Evolutionary conservation across 1,140 invertebrate species (phyloP), one percentile per base, ranked within the genome.

Genomic region (Drosophila sturtevanti): DNA sequence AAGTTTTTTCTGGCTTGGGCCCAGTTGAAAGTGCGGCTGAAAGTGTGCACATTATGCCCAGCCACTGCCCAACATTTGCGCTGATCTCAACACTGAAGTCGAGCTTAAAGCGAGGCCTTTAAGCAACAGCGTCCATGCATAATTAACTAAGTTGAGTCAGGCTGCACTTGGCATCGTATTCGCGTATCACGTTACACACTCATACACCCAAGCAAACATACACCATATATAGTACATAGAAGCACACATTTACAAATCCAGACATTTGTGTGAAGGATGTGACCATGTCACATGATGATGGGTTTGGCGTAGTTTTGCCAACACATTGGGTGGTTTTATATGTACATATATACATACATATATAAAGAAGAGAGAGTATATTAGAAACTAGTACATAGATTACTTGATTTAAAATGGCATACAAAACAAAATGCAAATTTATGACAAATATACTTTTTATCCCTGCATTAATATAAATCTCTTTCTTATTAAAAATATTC

Each of bases 221-320:
- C 34, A 73, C 55, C 41, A 24, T 24, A 24, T 31, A 31, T 31
- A 7, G n/a, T n/a, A n/a, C n/a, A n/a, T n/a, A n/a, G n/a, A n/a
- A n/a, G n/a, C 55, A 51, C 55, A 75, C 68, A 34, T n/a, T 38
- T 16, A 69, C 52, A 65, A 35, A 38, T 31, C 21, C 14, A 48
- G 77, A 63, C 68, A 73, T 65, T 65, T 81, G 55, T 74, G 65
- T 84, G 84, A 87, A 89, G 84, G 84, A 89, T 89, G 77, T 84
- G 79, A 84, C 85, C 84, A 89, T 89, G 84, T 89, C 85, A 89
- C 84, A 84, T 77, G 80, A 73, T 84, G 84, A 89, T 80, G 85
- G 79, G 73, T 84, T 89, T 78, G 16, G 9, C 70, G 73, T 67
- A 72, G 63, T 72, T 70, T 66, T 87, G 2, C 62, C 38, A 70